phyloP scores from a whole-genome alignment of 2,113 vertebrate species.

The Pygoscelis adeliae region DNA sequence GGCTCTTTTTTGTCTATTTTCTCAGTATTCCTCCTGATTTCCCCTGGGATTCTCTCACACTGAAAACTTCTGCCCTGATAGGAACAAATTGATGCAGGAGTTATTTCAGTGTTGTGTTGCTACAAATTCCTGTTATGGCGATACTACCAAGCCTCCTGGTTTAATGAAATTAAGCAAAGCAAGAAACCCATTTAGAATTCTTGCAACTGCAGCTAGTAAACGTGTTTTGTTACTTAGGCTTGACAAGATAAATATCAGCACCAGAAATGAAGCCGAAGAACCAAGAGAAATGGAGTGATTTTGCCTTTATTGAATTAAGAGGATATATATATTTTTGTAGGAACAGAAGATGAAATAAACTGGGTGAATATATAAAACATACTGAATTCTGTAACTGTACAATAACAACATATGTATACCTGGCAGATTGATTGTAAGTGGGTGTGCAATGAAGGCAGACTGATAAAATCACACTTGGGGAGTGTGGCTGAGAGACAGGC shows the following conservation, averaged over 20 bases:
- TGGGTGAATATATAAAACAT: background rate
- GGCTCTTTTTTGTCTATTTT: background rate
- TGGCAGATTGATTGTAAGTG: background rate
- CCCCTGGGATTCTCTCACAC: background rate
- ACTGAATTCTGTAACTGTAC: background rate
- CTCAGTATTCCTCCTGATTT: constrained; percentile 38
- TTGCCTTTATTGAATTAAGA: background rate
- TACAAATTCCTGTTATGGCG: background rate
- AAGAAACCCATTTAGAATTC: background rate
- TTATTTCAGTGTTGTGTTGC: background rate
- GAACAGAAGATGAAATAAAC: background rate
- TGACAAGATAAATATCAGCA: background rate
- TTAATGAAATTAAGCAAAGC: background rate
- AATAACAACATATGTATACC: background rate
- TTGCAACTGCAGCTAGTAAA: background rate
- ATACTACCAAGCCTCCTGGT: background rate
- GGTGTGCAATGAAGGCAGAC: background rate
- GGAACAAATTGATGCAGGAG: background rate
- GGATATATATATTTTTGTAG: background rate
- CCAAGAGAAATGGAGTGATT: background rate
- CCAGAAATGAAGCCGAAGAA: background rate
- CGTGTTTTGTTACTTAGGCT: background rate
- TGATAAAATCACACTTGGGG: background rate
- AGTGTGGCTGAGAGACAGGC: background rate
- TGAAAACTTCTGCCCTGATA: background rate